These are phyloP conservation scores for Luscinia megarhynchos DNA, from an alignment of 2,797 vertebrate species.

Conservation along the genomic window DNA sequence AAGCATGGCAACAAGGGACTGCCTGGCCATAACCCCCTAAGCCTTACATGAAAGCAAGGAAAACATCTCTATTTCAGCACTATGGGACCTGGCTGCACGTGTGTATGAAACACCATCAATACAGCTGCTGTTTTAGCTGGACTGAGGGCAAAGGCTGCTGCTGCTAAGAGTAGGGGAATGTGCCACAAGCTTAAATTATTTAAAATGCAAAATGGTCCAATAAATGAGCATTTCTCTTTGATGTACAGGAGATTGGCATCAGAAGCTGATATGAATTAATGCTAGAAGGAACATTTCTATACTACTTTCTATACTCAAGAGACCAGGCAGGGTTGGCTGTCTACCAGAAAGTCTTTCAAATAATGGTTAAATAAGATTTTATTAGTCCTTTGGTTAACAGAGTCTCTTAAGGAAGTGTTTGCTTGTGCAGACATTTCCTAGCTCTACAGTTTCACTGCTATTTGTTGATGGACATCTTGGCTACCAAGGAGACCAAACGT, in stretches of 20 bases:
- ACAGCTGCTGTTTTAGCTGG: neutral
- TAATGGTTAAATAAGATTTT: neutral
- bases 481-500: neutral
- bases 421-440: neutral
- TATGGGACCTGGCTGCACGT: accelerated
- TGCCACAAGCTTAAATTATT: neutral
- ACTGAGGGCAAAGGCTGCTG: neutral
- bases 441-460: neutral
- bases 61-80: neutral
- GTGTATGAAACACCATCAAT: neutral
- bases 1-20: neutral
- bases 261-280: neutral
- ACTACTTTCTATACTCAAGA: neutral
- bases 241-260: neutral
- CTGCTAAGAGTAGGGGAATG: neutral
- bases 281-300: neutral
- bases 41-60: neutral
- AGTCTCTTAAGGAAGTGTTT: neutral
- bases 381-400: neutral
- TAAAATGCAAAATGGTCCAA: neutral
- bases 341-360: neutral
- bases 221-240: neutral
- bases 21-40: neutral
- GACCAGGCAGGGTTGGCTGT: neutral
- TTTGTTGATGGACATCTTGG: neutral